phyloP scores from a whole-genome alignment of 2,888 invertebrate species.

The Galerucella nymphaeae region DNA sequence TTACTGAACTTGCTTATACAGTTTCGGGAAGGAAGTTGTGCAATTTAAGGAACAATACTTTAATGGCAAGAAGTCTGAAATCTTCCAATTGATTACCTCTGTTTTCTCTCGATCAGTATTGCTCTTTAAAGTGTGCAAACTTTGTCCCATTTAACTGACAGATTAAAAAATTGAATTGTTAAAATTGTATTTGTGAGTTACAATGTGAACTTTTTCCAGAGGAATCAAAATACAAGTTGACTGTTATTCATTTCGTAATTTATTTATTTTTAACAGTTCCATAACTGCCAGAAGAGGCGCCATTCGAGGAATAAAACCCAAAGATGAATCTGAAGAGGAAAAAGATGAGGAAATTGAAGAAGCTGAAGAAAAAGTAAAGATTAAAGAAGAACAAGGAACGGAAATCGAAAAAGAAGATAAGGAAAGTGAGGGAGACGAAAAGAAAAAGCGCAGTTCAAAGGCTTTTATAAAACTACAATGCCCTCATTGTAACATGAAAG shows the following conservation, averaged over 20 bases:
- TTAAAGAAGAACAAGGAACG: slow-evolving; percentile 33
- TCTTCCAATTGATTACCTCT: too few relatives aligned
- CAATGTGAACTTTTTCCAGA: background rate
- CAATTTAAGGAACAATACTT: too few relatives aligned
- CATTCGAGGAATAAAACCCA: slow-evolving; percentile 34
- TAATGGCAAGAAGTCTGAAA: too few relatives aligned
- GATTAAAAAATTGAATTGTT: too few relatives aligned
- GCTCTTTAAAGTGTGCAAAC: too few relatives aligned
- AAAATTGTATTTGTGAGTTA: background rate
- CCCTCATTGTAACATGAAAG: slow-evolving; percentile 81
- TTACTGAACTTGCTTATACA: too few relatives aligned
- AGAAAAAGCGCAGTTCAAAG: slow-evolving; percentile 57
- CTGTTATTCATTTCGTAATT: slow-evolving; percentile 1
- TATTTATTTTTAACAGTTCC: slow-evolving; percentile 48
- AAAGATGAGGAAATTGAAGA: slow-evolving; percentile 59
- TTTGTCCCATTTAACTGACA: too few relatives aligned
- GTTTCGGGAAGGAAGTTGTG: too few relatives aligned
- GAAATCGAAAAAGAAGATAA: slow-evolving; percentile 53
- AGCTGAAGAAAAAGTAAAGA: slow-evolving; percentile 64
- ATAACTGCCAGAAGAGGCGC: slow-evolving; percentile 50
- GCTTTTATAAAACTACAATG: slow-evolving; percentile 79
- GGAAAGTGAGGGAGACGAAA: slow-evolving; percentile 55
- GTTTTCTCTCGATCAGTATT: too few relatives aligned
- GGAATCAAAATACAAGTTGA: background rate
- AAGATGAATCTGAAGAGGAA: slow-evolving; percentile 49